Conservation (phyloP, 2,888 invertebrate genomes). For the Nomada hirtipes region DNA sequence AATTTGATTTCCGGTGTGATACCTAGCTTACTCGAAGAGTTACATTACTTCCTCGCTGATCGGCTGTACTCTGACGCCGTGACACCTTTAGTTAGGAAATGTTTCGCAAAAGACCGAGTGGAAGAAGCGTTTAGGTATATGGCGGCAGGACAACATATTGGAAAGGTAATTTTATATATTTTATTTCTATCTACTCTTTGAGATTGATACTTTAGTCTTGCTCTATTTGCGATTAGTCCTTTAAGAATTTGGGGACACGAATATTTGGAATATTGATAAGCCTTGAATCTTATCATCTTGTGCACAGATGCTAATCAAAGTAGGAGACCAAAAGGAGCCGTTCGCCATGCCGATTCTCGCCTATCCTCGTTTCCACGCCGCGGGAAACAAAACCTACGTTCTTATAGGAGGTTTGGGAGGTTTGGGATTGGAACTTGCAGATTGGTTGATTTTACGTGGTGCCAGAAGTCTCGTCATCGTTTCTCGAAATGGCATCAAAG, state of each 20-base stretch:
- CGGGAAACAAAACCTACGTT: conserved; percentile 86
- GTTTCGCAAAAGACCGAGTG: conserved; percentile 88
- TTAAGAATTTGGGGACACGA: no score
- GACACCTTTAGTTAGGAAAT: conserved; percentile 88
- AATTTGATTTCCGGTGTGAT: conserved; percentile 85
- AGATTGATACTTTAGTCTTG: no score
- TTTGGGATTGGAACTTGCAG: conserved; percentile 94
- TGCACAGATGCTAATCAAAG: conserved; percentile 40
- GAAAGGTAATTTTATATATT: conserved; percentile 86
- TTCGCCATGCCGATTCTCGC: conserved; percentile 79
- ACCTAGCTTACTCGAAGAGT: rapidly evolving
- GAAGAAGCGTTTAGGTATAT: conserved; percentile 90
- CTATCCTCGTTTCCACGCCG: conserved; percentile 85
- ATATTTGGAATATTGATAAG: not conserved
- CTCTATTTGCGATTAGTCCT: no score
- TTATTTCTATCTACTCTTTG: no score
- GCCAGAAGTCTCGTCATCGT: conserved; percentile 92
- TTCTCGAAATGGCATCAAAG: conserved; percentile 91
- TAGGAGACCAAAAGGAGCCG: conserved; percentile 54
- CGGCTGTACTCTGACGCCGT: conserved; percentile 86
- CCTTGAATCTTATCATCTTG: not conserved
- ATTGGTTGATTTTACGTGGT: conserved; percentile 94
- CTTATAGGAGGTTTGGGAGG: conserved; percentile 95
- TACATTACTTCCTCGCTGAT: rapidly evolving
- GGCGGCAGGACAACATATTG: conserved; percentile 91